These are phyloP conservation scores for Champsocephalus esox DNA, from an alignment of 2,797 vertebrate genomes.

Conservation along the genomic window DNA sequence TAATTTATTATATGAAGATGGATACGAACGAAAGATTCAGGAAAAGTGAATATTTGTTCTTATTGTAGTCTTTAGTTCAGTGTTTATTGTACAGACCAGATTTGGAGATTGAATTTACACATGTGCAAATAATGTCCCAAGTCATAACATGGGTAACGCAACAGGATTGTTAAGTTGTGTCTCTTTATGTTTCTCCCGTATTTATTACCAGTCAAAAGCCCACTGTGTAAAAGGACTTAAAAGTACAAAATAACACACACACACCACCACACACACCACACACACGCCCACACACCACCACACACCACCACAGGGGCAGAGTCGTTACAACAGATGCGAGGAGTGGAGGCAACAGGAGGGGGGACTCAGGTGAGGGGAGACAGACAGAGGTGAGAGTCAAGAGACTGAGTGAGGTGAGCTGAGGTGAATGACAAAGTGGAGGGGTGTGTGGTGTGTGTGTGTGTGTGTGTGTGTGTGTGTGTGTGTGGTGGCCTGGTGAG, in stretches of 20 bases:
- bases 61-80: too few relatives aligned
- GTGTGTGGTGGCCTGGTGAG: not conserved
- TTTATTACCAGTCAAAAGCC: not conserved
- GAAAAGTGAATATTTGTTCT: not conserved
- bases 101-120: not conserved
- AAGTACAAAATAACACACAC: too few relatives aligned
- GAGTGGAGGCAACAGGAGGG: constrained; percentile 51
- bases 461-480: constrained; percentile 12
- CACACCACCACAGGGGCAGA: constrained; percentile 1
- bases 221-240: not conserved
- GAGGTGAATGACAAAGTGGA: constrained; percentile 29
- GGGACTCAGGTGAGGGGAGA: constrained; percentile 30
- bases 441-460: constrained; percentile 3
- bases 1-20: too few relatives aligned
- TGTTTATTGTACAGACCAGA: too few relatives aligned
- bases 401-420: constrained; percentile 23
- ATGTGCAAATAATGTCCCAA: not conserved
- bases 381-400: constrained; percentile 9
- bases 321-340: constrained; percentile 50
- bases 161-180: too few relatives aligned
- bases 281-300: too few relatives aligned
- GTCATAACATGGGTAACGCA: too few relatives aligned
- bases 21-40: too few relatives aligned
- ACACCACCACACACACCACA: too few relatives aligned
- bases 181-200: not conserved